Conservation (phyloP, 2,797 vertebrate genomes). For the Bufotes viridis region DNA sequence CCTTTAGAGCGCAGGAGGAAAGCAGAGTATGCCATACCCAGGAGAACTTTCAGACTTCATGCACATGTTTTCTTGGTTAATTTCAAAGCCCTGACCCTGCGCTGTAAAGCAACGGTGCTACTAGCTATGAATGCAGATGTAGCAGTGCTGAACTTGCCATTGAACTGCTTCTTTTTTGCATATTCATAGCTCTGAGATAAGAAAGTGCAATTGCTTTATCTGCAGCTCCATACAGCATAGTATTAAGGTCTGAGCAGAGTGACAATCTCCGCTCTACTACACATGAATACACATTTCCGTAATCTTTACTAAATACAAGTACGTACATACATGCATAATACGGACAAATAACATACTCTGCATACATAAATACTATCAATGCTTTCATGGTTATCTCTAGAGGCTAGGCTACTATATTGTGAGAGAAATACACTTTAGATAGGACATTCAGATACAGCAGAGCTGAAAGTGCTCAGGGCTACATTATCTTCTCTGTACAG, state of each 20-base stretch:
- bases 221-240: too few species aligned
- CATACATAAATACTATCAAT: background rate
- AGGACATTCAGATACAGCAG: background rate
- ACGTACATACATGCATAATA: background rate
- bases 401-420: background rate
- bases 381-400: background rate
- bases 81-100: background rate
- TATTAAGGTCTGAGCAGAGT: background rate
- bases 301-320: background rate
- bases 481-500: background rate
- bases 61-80: background rate
- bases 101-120: background rate
- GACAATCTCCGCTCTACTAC: background rate
- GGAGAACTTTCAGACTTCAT: background rate
- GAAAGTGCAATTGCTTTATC: too few species aligned
- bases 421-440: background rate
- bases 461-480: background rate
- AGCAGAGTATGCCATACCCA: background rate
- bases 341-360: too few species aligned
- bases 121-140: background rate
- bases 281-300: background rate
- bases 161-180: background rate
- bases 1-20: background rate
- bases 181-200: background rate
- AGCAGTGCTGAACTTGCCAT: background rate